Evolutionary conservation across 2,113 vertebrate species (phyloP), one percentile per base, ranked within the genome.

Genomic region (Centrocercus urophasianus): DNA sequence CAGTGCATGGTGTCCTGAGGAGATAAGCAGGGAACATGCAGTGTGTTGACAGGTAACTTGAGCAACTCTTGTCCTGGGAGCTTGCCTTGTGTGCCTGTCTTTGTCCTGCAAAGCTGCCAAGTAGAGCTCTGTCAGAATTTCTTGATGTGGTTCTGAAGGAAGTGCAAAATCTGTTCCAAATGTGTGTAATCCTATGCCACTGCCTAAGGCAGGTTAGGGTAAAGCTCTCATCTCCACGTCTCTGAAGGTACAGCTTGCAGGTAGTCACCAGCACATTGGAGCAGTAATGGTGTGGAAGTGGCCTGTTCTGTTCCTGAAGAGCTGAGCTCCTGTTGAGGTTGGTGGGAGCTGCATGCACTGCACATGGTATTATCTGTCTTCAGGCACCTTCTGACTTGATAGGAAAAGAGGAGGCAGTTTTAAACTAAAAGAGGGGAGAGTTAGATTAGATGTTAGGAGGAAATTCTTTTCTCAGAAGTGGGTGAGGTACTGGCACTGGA

Each of bases 351-450:
- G 43, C 0, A 0, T 89, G 80, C 93, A 88, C 93, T 93, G 90
- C 93, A 95, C 82, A 88, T 95, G 85, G 27, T 54, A 25, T 4
- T 95, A 18, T 32, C 88, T 95, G 70, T 86, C 72, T 93, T 91
- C 65, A 69, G 80, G 94, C 76, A 88, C 66, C 88, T 83, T 93
- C 60, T 60, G 60, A 10, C 83, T 83, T 30, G 15, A 17, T 17
- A 54, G 52, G 52, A 54, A 15, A 30, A 54, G 52, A 27, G 27
- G 27, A 54, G 52, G 10, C 25, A 54, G 25, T 28, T 54, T 54
- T 54, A 4, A 54, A 54, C 52, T 27, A 27, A 54, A 54, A 54
- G 25, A 28, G 8, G 24, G 25, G 14, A 28, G 25, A 54, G 52
- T 54, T 54, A 54, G 8, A 28, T 30, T 54, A 54, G 52, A 30